Conservation (phyloP, 2,797 vertebrate genomes). For the Furcifer pardalis region DNA sequence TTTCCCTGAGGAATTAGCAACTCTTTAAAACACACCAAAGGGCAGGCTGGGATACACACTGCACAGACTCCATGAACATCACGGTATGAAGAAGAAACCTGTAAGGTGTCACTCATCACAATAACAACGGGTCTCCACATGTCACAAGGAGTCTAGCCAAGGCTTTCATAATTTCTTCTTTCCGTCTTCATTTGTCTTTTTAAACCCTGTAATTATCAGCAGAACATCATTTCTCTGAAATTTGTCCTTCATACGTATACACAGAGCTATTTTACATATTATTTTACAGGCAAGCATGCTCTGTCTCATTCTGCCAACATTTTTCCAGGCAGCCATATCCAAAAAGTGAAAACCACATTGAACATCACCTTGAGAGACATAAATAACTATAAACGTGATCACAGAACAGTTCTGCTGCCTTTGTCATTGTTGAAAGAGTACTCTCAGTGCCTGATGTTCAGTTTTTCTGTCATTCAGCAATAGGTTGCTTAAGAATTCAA, state of each 20-base stretch:
- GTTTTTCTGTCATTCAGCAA: slow-evolving; percentile 41
- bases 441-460: slow-evolving; percentile 40
- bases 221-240: slow-evolving; percentile 34
- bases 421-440: slow-evolving; percentile 56
- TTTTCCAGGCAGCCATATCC: slow-evolving; percentile 52
- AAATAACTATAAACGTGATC: slow-evolving; percentile 73
- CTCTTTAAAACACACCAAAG: slow-evolving; percentile 52
- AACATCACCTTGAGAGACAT: slow-evolving; percentile 75
- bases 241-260: background rate
- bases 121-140: slow-evolving; percentile 14
- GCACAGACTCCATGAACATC: slow-evolving; percentile 45
- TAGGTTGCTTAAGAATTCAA: slow-evolving; percentile 49
- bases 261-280: slow-evolving; percentile 56
- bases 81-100: slow-evolving; percentile 12
- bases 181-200: no score
- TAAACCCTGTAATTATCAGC: background rate
- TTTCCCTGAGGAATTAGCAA: slow-evolving; percentile 54
- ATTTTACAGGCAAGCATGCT: slow-evolving; percentile 50
- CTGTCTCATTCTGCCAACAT: slow-evolving; percentile 4
- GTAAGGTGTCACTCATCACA: slow-evolving; percentile 26
- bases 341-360: slow-evolving; percentile 70
- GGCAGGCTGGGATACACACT: slow-evolving; percentile 34
- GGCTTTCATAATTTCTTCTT: background rate
- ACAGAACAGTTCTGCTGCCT: slow-evolving; percentile 66
- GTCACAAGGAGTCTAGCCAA: background rate